Percentiles rank a stretch among this genome's conserved stretches.
Evolutionary conservation across 2,797 vertebrate genomes (phyloP).

Genomic region (Clarias pachynema): DNA sequence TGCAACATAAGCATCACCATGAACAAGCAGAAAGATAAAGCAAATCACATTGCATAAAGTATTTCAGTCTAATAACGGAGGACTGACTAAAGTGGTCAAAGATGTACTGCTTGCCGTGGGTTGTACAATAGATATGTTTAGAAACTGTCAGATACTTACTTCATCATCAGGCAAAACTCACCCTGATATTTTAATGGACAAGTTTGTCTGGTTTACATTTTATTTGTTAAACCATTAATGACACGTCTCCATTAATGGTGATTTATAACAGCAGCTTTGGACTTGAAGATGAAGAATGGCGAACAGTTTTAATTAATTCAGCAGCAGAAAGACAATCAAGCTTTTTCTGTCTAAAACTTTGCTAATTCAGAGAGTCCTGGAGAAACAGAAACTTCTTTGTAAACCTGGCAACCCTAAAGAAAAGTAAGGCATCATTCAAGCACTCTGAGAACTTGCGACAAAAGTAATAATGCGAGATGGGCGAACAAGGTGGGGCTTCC

Average conservation of each 20-base stretch:
- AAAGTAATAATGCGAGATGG: background rate
- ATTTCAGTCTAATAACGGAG: background rate
- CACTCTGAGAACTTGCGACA: background rate
- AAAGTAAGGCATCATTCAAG: background rate
- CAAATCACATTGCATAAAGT: background rate
- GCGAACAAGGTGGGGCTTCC: background rate
- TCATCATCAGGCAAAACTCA: background rate
- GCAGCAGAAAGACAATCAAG: background rate
- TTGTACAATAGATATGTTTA: too few species aligned
- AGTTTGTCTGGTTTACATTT: background rate
- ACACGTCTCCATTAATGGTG: background rate
- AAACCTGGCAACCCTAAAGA: too few species aligned
- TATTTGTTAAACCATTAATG: background rate
- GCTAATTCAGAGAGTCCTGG: background rate
- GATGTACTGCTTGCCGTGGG: background rate
- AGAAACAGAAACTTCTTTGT: background rate
- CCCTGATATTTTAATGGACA: background rate
- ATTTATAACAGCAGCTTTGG: background rate
- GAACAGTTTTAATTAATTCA: background rate
- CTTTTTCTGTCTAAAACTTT: background rate
- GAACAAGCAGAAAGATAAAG: background rate
- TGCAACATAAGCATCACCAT: background rate
- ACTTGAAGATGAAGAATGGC: background rate
- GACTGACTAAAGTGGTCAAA: background rate
- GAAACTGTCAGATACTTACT: too few species aligned